Evolutionary conservation across 1,140 invertebrate species (phyloP).

Genomic region (Ceratina australensis): DNA sequence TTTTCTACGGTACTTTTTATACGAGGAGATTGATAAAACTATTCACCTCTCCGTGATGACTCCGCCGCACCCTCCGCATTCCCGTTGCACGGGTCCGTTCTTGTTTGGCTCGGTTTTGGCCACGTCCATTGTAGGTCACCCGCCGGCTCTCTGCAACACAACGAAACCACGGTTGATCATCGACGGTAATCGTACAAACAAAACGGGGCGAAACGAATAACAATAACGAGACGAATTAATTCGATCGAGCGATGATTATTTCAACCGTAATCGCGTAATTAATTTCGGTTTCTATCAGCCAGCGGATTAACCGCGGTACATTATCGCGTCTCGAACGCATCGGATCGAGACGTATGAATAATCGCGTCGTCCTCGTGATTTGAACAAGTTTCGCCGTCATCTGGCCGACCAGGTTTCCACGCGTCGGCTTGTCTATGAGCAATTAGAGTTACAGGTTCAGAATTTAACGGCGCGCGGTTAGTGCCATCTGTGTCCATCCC

Average conservation of each 20-base stretch:
- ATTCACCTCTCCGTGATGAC: constrained; percentile 84
- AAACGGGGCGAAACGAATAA: not conserved
- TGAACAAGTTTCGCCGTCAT: constrained; percentile 78
- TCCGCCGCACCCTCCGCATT: constrained; percentile 89
- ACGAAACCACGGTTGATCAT: constrained; percentile 12
- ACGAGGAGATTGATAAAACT: not conserved
- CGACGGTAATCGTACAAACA: not conserved
- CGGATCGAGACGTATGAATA: constrained; percentile 50
- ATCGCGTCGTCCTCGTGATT: constrained; percentile 65
- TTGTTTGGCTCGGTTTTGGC: constrained; percentile 78
- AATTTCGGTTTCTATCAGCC: not conserved
- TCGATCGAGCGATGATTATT: constrained; percentile 4
- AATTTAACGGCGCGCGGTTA: constrained; percentile 79
- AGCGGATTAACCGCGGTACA: constrained; percentile 12
- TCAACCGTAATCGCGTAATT: not conserved
- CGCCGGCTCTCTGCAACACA: constrained; percentile 25
- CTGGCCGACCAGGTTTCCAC: constrained; percentile 74
- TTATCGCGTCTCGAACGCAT: not conserved
- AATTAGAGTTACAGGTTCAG: constrained; percentile 80
- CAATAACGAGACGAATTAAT: not conserved
- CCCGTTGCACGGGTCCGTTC: constrained; percentile 78
- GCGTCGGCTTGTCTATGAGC: constrained; percentile 78
- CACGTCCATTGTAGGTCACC: constrained; percentile 78
- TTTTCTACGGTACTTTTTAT: not conserved
- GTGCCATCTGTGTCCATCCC: constrained; percentile 77